A percentile compares a stretch with the other conserved stretches of the same genome.
phyloP scores from a whole-genome alignment of 2,797 vertebrate genomes.

The Enteromius thamalakanensis region DNA sequence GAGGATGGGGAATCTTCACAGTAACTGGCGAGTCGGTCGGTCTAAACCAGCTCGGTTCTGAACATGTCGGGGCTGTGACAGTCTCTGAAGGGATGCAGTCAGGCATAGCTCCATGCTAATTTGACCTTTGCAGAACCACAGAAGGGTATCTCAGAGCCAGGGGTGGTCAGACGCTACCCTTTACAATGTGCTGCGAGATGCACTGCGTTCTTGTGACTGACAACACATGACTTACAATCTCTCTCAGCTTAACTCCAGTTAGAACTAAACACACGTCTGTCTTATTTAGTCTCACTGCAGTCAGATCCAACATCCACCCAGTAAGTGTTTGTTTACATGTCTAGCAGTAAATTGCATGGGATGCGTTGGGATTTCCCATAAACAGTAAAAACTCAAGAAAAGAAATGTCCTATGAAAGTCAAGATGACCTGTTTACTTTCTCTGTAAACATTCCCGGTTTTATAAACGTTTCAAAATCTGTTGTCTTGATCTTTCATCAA shows the following conservation, averaged over 20 bases:
- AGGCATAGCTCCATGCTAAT: constrained; percentile 65
- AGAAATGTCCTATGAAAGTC: background rate
- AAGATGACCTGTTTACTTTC: background rate
- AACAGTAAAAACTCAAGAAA: background rate
- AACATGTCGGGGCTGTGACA: constrained; percentile 11
- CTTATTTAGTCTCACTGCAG: background rate
- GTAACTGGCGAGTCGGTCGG: constrained; percentile 22
- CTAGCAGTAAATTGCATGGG: background rate
- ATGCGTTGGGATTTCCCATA: background rate
- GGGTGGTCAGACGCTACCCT: constrained; percentile 60
- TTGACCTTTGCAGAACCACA: constrained; percentile 66
- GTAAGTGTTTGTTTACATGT: background rate
- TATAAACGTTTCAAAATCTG: background rate
- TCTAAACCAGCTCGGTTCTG: constrained; percentile 13
- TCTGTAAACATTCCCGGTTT: background rate
- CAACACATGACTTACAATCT: constrained; percentile 11
- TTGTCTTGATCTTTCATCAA: background rate
- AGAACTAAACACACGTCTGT: background rate
- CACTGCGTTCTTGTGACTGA: constrained; percentile 17
- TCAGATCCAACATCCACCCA: background rate
- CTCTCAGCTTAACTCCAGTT: background rate
- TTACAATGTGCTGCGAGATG: constrained; percentile 50
- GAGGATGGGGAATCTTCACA: constrained; percentile 24
- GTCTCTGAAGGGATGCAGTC: constrained; percentile 48
- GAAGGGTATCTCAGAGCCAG: constrained; percentile 58